These are phyloP conservation scores for Panagrolaimus sp. DNA, from an alignment of 1,140 invertebrate genomes.

Conservation along the genomic window DNA sequence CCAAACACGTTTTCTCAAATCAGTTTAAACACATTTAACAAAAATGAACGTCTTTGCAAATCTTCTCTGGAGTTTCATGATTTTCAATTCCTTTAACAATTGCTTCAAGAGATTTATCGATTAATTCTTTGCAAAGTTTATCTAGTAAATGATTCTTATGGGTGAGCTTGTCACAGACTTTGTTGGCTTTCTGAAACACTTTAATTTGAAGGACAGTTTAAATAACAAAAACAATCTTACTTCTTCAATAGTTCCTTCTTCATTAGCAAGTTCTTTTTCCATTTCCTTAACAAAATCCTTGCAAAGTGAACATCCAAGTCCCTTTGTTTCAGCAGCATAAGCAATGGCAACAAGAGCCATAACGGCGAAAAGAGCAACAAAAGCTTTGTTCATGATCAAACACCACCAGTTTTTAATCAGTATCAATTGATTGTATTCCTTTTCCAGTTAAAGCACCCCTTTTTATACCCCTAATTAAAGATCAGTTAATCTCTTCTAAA, in stretches of 20 bases:
- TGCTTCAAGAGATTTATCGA: neutral
- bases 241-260: neutral
- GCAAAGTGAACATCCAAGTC: neutral
- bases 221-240: neutral
- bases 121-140: conserved; percentile 4
- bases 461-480: no score
- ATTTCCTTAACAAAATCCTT: conserved; percentile 3
- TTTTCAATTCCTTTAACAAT: neutral
- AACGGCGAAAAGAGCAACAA: no score
- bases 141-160: neutral
- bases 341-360: no score
- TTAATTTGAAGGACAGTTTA: no score
- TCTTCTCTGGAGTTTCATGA: neutral
- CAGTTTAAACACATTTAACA: neutral
- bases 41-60: neutral
- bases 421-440: no score
- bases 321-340: neutral
- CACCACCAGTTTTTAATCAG: no score
- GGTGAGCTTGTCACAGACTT: neutral
- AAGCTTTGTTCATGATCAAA: no score
- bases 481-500: no score
- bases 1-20: no score
- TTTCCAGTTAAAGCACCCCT: no score
- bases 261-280: neutral
- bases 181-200: conserved; percentile 1